Conservation (phyloP, 1,140 invertebrate genomes). For the Nymphalis io region DNA sequence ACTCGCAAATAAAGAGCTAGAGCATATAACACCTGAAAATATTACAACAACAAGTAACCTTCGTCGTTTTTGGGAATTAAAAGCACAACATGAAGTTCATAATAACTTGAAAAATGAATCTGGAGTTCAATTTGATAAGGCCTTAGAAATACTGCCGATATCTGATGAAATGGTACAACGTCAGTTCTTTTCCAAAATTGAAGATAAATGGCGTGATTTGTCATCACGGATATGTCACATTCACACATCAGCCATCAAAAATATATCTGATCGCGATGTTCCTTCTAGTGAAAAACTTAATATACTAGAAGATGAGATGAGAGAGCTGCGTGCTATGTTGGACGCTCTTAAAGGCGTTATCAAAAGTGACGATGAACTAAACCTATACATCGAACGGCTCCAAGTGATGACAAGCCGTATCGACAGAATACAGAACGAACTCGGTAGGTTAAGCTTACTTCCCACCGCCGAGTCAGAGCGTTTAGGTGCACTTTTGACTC, state of each 20-base stretch:
- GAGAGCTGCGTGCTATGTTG: constrained; percentile 84
- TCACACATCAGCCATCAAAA: constrained; percentile 84
- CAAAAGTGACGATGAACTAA: constrained; percentile 90
- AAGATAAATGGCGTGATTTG: constrained; percentile 87
- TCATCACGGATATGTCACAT: constrained; percentile 84
- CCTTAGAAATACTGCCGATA: constrained; percentile 87
- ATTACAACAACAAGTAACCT: constrained; percentile 85
- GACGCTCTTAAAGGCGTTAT: constrained; percentile 88
- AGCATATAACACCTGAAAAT: constrained; percentile 76
- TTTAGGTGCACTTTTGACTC: constrained; percentile 85
- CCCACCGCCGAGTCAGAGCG: constrained; percentile 87
- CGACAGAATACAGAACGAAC: constrained; percentile 87
- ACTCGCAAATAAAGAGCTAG: constrained; percentile 84
- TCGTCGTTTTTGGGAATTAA: constrained; percentile 92
- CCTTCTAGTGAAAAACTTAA: constrained; percentile 86
- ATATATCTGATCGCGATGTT: constrained; percentile 86
- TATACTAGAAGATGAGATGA: constrained; percentile 87
- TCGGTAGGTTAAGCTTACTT: constrained; percentile 87
- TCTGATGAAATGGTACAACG: constrained; percentile 90
- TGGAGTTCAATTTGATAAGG: constrained; percentile 86
- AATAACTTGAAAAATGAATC: constrained; percentile 88
- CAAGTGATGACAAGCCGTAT: constrained; percentile 88
- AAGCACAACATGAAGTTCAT: constrained; percentile 92
- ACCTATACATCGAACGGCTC: constrained; percentile 88
- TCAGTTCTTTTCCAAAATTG: constrained; percentile 87